Evolutionary conservation across 2,797 vertebrate species (phyloP).

Genomic region (Oreochromis grahami): DNA sequence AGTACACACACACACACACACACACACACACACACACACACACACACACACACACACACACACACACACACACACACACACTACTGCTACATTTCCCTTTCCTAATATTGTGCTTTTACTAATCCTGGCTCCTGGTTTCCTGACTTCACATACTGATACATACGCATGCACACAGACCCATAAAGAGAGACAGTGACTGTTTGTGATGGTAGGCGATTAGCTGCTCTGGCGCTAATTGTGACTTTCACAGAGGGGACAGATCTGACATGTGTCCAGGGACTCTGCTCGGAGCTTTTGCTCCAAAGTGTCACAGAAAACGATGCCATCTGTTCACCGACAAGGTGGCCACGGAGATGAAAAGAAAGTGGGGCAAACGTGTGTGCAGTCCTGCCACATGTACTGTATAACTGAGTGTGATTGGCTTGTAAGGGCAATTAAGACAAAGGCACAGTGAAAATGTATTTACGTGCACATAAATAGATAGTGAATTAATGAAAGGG

Average conservation of each 20-base stretch:
- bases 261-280: slow-evolving; percentile 67
- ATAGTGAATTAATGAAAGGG: background rate
- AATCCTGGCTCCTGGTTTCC: background rate
- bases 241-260: slow-evolving; percentile 49
- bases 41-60: too few species aligned
- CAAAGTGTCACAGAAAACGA: slow-evolving; percentile 30
- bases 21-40: too few species aligned
- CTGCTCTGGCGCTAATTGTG: slow-evolving; percentile 56
- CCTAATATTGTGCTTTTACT: background rate
- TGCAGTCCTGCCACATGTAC: slow-evolving; percentile 16
- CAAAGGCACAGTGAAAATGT: slow-evolving; percentile 1
- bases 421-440: slow-evolving; percentile 13
- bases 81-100: background rate
- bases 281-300: slow-evolving; percentile 43
- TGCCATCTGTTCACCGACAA: slow-evolving; percentile 69
- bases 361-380: slow-evolving; percentile 28
- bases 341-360: slow-evolving; percentile 48
- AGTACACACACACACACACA: background rate
- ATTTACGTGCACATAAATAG: background rate
- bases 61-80: background rate
- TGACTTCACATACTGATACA: background rate
- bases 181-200: slow-evolving; percentile 11
- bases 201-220: slow-evolving; percentile 51
- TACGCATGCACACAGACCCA: slow-evolving; percentile 1
- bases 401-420: background rate